Conservation (phyloP, 2,797 vertebrate species). For the Graptemys geographica region DNA sequence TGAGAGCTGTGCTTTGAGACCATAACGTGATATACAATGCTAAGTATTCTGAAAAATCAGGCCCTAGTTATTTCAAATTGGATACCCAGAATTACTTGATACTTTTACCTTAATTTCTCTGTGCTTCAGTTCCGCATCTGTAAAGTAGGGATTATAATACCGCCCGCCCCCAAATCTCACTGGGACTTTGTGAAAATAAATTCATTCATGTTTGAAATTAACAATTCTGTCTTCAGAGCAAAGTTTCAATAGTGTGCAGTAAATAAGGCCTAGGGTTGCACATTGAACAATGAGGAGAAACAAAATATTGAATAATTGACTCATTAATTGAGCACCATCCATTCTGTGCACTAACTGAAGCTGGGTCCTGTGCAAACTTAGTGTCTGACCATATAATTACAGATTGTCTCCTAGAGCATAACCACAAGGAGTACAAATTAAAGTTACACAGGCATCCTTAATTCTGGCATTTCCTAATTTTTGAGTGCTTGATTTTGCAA, state of each 20-base stretch:
- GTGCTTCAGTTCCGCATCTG: not conserved
- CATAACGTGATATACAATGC: not conserved
- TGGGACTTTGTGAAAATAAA: conserved; percentile 11
- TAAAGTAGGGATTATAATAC: not conserved
- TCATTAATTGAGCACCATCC: not conserved
- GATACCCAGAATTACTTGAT: not conserved
- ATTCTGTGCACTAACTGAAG: not conserved
- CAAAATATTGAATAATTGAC: not conserved
- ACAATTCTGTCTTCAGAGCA: not conserved
- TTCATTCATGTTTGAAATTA: not conserved
- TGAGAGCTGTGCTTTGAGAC: not conserved
- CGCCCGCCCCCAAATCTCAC: not conserved
- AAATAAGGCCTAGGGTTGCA: not conserved
- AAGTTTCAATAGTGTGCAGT: fast-evolving
- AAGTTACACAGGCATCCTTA: not conserved
- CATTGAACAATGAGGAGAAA: not conserved
- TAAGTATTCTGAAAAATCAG: not conserved
- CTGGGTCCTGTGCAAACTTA: not conserved
- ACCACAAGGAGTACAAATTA: not conserved
- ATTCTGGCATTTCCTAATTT: not conserved
- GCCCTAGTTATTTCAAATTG: not conserved
- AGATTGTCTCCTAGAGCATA: not conserved
- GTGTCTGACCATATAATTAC: not conserved
- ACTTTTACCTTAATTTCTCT: not conserved
- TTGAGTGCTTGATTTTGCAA: not conserved